Conservation (phyloP, 2,113 vertebrate genomes). For the Phyllostomus discolor region DNA sequence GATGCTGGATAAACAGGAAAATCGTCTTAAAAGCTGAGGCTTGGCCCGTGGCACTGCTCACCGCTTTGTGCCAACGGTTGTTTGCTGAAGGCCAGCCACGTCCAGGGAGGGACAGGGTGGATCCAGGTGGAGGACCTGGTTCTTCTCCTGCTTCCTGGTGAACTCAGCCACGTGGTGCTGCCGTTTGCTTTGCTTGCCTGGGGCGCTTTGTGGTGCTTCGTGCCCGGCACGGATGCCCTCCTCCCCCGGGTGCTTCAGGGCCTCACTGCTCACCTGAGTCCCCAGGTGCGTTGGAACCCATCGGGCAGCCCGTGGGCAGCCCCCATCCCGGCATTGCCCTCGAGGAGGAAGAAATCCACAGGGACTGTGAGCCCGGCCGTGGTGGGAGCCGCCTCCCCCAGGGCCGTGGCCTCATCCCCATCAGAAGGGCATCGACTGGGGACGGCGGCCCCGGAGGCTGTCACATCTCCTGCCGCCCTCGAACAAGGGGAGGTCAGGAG, state of each 20-base stretch:
- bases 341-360: conserved; percentile 26
- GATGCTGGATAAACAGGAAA: not conserved
- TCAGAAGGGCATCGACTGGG: not conserved
- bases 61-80: not conserved
- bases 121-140: not conserved
- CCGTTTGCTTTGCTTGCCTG: not conserved
- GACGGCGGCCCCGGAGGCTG: conserved; percentile 18
- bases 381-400: not conserved
- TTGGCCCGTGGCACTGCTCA: not conserved
- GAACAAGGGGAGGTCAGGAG: not conserved
- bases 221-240: conserved; percentile 12
- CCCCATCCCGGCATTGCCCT: conserved; percentile 12
- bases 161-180: not conserved
- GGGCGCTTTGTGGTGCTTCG: not conserved
- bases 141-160: not conserved
- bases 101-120: not conserved
- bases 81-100: fast-evolving
- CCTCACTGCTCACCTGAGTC: conserved; percentile 39
- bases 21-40: not conserved
- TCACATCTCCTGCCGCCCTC: not conserved
- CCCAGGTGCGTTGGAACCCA: conserved; percentile 58
- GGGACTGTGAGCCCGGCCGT: conserved; percentile 29
- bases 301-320: conserved; percentile 38
- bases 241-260: not conserved
- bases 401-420: conserved; percentile 51